Evolutionary conservation across 2,888 invertebrate genomes (phyloP), one percentile per base, ranked within the genome.

Genomic region (Dynastes maya): DNA sequence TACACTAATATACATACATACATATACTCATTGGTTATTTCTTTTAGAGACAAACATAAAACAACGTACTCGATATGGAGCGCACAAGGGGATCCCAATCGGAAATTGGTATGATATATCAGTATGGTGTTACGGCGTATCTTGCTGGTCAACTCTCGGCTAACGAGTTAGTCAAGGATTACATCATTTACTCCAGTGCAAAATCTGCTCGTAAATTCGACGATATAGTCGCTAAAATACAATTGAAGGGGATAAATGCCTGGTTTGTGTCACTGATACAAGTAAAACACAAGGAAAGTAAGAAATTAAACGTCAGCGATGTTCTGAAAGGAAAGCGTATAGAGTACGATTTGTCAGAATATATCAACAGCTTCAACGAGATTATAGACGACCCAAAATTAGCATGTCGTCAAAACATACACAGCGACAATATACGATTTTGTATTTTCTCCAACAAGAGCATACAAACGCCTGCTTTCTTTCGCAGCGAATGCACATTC

Each of bases 171-270:
- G 13, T 53, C n/a, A 16, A 53, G 2, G 53, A 53, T 3, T 53
- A 53, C 53, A n/a, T 53, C n/a, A 53, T 53, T 16, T 53, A 53
- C n/a, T 53, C 53, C 53, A 53, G 53, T n/a, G 53, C 13, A n/a
- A 11, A 13, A 13, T 53, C n/a, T 5, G 53, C 53, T 16, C n/a
- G 53, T 4, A 53, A 53, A 16, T 53, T 53, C 16, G 53, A 53
- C 53, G 53, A 53, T 13, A 16, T 53, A 2, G 13, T 53, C 13
- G 53, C 53, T 16, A 53, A 16, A 53, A 53, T 53, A 4, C 13
- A 53, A 53, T 3, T 53, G 4, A 53, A 53, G 13, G 53, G n/a
- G 1, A n/a, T 27, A 27, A 6, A 63, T 27, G 29, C 6, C 1
- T 63, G 29, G 32, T 63, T 27, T 6, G 6, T 63, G 5, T 63